A percentile compares a stretch with the other conserved stretches of the same genome.
These are phyloP conservation scores for Exephanes ischioxanthus DNA, from an alignment of 2,888 invertebrate species.

Conservation along the genomic window DNA sequence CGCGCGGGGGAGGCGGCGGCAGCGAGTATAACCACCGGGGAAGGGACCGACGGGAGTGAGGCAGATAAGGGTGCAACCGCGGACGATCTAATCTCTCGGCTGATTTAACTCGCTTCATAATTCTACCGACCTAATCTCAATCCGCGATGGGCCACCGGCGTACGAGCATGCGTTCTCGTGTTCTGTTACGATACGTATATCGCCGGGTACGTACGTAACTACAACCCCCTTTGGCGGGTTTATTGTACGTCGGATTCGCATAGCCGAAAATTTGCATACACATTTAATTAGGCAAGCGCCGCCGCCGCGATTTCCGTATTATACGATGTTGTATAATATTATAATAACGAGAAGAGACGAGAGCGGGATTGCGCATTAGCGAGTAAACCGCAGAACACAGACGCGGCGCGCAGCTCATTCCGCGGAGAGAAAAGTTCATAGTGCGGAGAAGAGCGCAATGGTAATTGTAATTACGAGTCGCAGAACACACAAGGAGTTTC, in stretches of 20 bases:
- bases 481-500: slow-evolving; percentile 6
- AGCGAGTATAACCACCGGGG: slow-evolving; percentile 80
- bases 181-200: slow-evolving; percentile 34
- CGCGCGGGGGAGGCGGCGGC: slow-evolving; percentile 66
- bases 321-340: slow-evolving; percentile 66
- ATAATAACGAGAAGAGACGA: slow-evolving; percentile 33
- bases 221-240: slow-evolving; percentile 73
- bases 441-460: background rate
- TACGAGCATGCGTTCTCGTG: slow-evolving; percentile 79
- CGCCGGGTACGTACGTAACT: slow-evolving; percentile 20
- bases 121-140: slow-evolving; percentile 84
- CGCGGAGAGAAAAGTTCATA: background rate
- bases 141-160: slow-evolving; percentile 73
- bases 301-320: slow-evolving; percentile 55
- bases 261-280: slow-evolving; percentile 73
- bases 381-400: background rate
- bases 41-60: slow-evolving; percentile 69
- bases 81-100: slow-evolving; percentile 82
- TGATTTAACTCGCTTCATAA: slow-evolving; percentile 85
- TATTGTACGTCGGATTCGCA: slow-evolving; percentile 47
- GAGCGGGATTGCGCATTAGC: background rate
- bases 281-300: slow-evolving; percentile 81
- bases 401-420: background rate
- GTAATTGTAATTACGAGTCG: slow-evolving; percentile 8
- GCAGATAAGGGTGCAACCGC: slow-evolving; percentile 81